Percentiles rank a stretch among this genome's conserved stretches.
Evolutionary conservation across 1,140 invertebrate genomes (phyloP).

Genomic region (Dreissena rostriformis): DNA sequence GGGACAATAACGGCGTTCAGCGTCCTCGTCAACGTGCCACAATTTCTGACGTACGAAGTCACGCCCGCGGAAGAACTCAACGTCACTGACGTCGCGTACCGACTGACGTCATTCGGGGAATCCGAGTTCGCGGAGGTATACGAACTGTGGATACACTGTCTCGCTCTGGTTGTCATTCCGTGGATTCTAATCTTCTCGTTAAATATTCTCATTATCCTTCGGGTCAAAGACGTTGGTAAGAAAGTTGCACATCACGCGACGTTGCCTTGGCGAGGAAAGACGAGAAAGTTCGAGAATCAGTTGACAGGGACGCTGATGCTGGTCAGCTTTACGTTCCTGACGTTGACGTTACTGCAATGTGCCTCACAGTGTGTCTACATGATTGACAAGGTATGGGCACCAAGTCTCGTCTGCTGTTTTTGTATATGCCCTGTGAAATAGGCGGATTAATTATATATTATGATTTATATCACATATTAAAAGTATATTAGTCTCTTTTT

Average conservation of each 20-base stretch:
- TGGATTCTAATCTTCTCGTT: not conserved
- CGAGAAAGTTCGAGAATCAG: constrained; percentile 47
- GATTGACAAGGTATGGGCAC: constrained; percentile 61
- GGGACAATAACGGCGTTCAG: constrained; percentile 58
- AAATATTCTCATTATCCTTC: too few species aligned
- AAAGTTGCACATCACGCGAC: too few species aligned
- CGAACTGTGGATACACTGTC: constrained; percentile 73
- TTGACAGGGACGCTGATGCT: constrained; percentile 65
- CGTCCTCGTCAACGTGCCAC: constrained; percentile 63
- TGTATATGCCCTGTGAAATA: too few species aligned
- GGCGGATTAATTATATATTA: too few species aligned
- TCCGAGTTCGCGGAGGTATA: constrained; percentile 58
- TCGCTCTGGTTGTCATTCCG: constrained; percentile 66
- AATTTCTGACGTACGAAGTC: constrained; percentile 62
- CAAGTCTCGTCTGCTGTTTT: too few species aligned
- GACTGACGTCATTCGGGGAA: constrained; percentile 58
- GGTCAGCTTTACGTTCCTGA: constrained; percentile 70
- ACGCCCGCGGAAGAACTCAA: constrained; percentile 40
- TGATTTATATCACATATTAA: too few species aligned
- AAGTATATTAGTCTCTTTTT: too few species aligned
- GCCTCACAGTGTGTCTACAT: constrained; percentile 72
- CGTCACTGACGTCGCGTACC: constrained; percentile 35
- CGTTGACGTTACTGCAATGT: constrained; percentile 70
- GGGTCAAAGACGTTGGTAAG: too few species aligned
- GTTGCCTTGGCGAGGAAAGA: too few species aligned